Conservation (phyloP, 2,888 invertebrate genomes). For the Vesta saturnalis region DNA sequence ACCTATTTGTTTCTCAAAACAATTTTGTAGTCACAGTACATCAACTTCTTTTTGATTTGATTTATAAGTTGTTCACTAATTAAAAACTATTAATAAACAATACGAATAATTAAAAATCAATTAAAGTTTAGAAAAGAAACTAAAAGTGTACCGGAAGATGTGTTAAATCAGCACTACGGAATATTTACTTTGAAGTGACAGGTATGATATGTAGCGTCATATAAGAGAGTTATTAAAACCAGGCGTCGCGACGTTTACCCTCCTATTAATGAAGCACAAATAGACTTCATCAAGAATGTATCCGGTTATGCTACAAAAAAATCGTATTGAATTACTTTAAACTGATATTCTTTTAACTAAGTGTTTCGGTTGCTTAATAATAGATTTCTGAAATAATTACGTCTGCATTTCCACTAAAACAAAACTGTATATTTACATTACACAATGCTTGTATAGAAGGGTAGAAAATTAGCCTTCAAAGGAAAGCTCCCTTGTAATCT, state of each 20-base stretch:
- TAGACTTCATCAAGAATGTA: conserved; percentile 47
- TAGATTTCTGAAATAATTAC: conserved; percentile 21
- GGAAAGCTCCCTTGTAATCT: conserved; percentile 49
- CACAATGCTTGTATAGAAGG: conserved; percentile 40
- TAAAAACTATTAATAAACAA: neutral
- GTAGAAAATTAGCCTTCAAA: conserved; percentile 47
- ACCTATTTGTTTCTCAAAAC: neutral
- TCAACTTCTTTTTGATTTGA: conserved; percentile 1
- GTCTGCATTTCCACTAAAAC: conserved; percentile 25
- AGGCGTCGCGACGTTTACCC: conserved; percentile 46
- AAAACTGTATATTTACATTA: conserved; percentile 23
- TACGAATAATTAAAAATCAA: conserved; percentile 21
- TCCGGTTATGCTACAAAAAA: conserved; percentile 37
- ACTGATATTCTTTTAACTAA: neutral
- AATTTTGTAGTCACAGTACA: conserved; percentile 1
- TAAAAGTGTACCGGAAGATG: conserved; percentile 30
- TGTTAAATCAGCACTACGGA: conserved; percentile 26
- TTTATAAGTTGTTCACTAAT: neutral
- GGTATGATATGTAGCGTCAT: conserved; percentile 45
- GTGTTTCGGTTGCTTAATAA: neutral
- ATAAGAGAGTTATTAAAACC: conserved; percentile 47
- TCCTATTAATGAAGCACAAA: conserved; percentile 48
- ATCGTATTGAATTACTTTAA: neutral
- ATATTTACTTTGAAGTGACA: conserved; percentile 42
- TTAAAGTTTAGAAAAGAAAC: conserved; percentile 27